Evolutionary conservation across 2,888 invertebrate species (phyloP).

Genomic region (Autographa gamma): DNA sequence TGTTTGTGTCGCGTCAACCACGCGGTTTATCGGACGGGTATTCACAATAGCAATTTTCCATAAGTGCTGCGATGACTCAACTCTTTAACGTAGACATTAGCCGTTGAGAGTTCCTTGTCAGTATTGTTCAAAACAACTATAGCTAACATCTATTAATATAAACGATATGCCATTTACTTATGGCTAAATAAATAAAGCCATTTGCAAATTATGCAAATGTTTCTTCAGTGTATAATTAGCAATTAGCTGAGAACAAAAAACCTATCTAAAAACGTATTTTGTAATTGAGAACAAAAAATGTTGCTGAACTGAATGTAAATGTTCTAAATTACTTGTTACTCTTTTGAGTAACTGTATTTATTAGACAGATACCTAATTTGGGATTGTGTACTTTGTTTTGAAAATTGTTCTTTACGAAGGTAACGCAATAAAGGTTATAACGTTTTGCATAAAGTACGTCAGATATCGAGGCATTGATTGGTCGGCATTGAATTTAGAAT

Average conservation of each 20-base stretch:
- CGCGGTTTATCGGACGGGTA: constrained; percentile 31
- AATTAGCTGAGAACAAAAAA: constrained; percentile 45
- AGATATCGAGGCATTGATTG: constrained; percentile 52
- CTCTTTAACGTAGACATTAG: constrained; percentile 27
- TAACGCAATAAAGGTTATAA: constrained; percentile 22
- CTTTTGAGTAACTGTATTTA: not conserved
- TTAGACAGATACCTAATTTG: constrained; percentile 9
- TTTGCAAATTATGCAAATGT: constrained; percentile 49
- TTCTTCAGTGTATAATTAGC: constrained; percentile 37
- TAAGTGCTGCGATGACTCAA: constrained; percentile 46
- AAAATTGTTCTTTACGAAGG: constrained; percentile 3
- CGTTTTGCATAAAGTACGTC: constrained; percentile 34
- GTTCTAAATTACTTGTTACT: constrained; percentile 18
- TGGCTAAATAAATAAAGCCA: constrained; percentile 26
- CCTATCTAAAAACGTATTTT: constrained; percentile 11
- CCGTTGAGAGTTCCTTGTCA: constrained; percentile 23
- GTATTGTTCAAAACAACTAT: constrained; percentile 19
- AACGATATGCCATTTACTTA: constrained; percentile 32
- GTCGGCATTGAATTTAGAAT: constrained; percentile 56
- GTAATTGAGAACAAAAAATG: constrained; percentile 25
- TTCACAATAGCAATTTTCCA: constrained; percentile 37
- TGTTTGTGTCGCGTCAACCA: constrained; percentile 21
- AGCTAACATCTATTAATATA: constrained; percentile 10
- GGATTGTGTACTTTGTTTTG: constrained; percentile 14
- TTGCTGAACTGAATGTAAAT: constrained; percentile 15